These are phyloP conservation scores for Tolypeutes matacus DNA, from an alignment of 2,797 vertebrate genomes.

Conservation along the genomic window DNA sequence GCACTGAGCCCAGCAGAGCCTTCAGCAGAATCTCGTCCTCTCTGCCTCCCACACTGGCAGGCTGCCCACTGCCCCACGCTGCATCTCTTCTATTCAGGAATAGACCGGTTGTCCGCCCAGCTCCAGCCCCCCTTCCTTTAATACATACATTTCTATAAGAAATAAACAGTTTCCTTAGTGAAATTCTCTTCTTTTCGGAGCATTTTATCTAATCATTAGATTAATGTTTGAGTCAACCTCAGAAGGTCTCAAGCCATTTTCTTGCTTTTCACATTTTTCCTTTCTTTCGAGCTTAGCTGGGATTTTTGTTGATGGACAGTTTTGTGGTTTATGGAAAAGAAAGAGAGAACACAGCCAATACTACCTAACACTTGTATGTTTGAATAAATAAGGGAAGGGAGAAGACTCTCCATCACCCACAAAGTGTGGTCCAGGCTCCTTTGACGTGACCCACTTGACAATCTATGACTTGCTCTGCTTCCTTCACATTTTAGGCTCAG, in stretches of 20 bases:
- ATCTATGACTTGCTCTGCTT: neutral
- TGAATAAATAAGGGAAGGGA: neutral
- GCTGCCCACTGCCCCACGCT: fast-evolving
- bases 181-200: neutral
- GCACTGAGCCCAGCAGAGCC: too few relatives aligned
- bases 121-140: neutral
- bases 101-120: neutral
- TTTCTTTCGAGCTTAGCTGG: neutral
- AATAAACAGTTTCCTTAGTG: neutral
- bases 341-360: neutral
- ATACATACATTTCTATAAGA: neutral
- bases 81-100: neutral
- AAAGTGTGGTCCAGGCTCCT: neutral
- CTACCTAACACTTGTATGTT: too few relatives aligned
- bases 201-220: neutral
- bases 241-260: neutral
- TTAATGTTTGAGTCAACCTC: neutral
- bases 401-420: neutral
- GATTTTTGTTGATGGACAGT: neutral
- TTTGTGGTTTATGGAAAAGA: neutral
- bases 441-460: fast-evolving
- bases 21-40: neutral
- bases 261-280: neutral
- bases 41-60: neutral
- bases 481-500: neutral